A percentile compares a stretch with the other conserved stretches of the same genome.
Evolutionary conservation across 1,140 invertebrate species (phyloP).

Genomic region (Contarinia nasturtii): DNA sequence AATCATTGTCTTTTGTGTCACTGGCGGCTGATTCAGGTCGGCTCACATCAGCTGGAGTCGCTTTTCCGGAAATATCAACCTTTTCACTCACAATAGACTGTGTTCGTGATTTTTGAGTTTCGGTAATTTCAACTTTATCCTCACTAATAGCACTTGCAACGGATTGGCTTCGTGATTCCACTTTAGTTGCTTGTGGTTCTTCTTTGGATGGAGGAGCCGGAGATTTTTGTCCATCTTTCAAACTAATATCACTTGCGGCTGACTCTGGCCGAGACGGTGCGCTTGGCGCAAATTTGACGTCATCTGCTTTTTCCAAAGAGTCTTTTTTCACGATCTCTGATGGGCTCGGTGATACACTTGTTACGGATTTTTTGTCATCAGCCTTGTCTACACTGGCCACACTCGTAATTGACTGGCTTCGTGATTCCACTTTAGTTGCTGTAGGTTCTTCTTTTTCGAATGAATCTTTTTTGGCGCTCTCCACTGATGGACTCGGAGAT

Average conservation of each 20-base stretch:
- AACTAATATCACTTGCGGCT: slow-evolving; percentile 3
- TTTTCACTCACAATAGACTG: background rate
- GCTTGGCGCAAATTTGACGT: background rate
- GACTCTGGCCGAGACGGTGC: slow-evolving; percentile 8
- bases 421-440: background rate
- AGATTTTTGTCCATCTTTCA: background rate
- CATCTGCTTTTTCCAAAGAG: background rate
- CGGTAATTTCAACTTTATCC: slow-evolving; percentile 3
- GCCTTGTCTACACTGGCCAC: slow-evolving; percentile 3
- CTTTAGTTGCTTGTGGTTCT: background rate
- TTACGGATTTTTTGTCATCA: background rate
- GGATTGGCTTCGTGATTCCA: background rate
- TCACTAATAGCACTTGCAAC: background rate
- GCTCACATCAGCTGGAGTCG: slow-evolving; percentile 1
- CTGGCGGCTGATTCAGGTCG: slow-evolving; percentile 2
- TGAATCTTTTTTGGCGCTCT: background rate
- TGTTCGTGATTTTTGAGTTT: background rate
- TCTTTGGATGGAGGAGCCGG: background rate
- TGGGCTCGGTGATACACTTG: background rate
- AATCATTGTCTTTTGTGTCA: background rate
- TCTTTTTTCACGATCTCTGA: background rate
- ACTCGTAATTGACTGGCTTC: background rate
- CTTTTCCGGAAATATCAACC: background rate
- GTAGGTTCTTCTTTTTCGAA: background rate
- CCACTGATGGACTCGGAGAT: too few species aligned